Base-by-base conservation (phyloP, 2,113 vertebrate species). In the Recurvirostra avosetta region DNA sequence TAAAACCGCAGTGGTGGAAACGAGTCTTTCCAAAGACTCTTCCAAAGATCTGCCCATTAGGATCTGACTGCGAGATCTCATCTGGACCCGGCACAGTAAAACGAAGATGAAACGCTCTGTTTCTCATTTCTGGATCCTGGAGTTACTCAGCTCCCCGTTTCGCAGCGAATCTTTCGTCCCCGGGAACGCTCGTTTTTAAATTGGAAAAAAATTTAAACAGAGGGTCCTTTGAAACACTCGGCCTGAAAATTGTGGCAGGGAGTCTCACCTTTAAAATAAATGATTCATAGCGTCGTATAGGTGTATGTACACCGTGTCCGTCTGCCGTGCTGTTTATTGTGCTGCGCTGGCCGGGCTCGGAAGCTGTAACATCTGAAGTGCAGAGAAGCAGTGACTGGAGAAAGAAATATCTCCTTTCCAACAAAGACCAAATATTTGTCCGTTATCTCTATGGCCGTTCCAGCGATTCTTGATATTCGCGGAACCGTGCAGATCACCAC, bases 91-190 rank as follows among this genome's bases (percentile, higher is more conserved):
- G 7, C 56, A 76, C 58, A 68, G 74, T 88, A 53, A 90, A 88
- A 63, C 1, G 45, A 65, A 78, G 94, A 50, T 78, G 93, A 92
- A 96, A 90, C 0, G 16, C 88, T 95, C 94, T 80, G 90, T 85
- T 94, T 94, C 92, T 93, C 83, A 75, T 91, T 92, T 91, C 82
- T 78, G 77, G 67, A 70, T 94, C 78, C 80, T 80, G 68, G 76
- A 47, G 62, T 92, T 50, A 23, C 61, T 91, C 67, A 66, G 66
- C 82, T 88, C 36, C 56, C 43, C 2, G 3, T 76, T 95, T 49
- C 36, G 4, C 62, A 56, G 72, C 2, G 66, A 68, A 40, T 73
- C 72, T 56, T 52, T 65, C 0, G 2, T 89, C 52, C 66, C 25
- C 8, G 4, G 38, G n/a, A 88, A 6, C 0, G 0, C 55, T 71